A percentile compares a stretch with the other conserved stretches of the same genome.
Evolutionary conservation across 2,888 invertebrate genomes (phyloP).

Genomic region (Andrena trimmerana): DNA sequence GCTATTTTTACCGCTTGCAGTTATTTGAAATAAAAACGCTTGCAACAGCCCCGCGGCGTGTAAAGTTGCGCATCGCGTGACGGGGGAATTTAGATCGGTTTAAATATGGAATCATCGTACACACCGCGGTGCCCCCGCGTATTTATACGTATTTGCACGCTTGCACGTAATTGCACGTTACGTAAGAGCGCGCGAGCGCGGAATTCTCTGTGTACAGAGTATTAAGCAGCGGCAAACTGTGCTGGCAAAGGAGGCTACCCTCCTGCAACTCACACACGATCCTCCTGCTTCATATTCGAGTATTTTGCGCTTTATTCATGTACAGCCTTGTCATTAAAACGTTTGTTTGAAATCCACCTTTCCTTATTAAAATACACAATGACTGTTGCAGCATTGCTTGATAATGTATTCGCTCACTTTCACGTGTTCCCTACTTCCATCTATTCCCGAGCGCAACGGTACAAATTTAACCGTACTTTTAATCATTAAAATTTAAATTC

Average conservation of each 20-base stretch:
- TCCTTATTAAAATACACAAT: too few species aligned
- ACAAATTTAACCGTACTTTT: too few species aligned
- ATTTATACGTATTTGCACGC: slow-evolving; percentile 29
- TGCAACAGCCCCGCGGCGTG: neutral
- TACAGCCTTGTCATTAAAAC: too few species aligned
- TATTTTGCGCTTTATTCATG: too few species aligned
- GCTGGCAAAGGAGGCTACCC: neutral
- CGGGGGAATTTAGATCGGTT: slow-evolving; percentile 22
- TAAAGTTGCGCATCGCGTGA: slow-evolving; percentile 20
- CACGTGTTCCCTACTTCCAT: too few species aligned
- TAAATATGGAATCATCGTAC: slow-evolving; percentile 30
- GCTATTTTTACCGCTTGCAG: slow-evolving; percentile 22
- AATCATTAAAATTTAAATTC: too few species aligned
- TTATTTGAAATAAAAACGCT: neutral
- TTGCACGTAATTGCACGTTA: slow-evolving; percentile 16
- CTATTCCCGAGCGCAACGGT: too few species aligned
- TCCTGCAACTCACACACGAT: neutral
- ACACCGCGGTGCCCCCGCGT: neutral
- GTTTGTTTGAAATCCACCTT: too few species aligned
- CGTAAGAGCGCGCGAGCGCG: neutral
- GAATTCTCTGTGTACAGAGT: neutral
- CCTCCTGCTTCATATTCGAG: neutral
- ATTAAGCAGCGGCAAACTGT: neutral
- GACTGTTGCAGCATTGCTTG: too few species aligned
- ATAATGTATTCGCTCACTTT: too few species aligned